These are phyloP conservation scores for Alosa sapidissima DNA, from an alignment of 2,797 vertebrate genomes.

Conservation along the genomic window DNA sequence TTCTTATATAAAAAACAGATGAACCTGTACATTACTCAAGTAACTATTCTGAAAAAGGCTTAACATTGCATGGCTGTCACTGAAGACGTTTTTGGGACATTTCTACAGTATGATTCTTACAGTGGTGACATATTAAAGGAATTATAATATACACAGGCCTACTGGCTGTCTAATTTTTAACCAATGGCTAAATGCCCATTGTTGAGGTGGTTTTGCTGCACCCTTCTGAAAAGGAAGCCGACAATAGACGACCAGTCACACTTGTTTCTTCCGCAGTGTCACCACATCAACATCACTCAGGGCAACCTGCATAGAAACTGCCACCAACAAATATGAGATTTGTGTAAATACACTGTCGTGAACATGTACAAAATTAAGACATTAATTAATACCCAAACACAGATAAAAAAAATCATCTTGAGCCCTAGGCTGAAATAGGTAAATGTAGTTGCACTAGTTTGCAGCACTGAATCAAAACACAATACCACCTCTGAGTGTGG, in stretches of 20 bases:
- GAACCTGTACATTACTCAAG: background rate
- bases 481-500: background rate
- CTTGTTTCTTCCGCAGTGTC: background rate
- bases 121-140: background rate
- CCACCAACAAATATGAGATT: constrained; percentile 15
- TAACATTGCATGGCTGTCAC: background rate
- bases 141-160: background rate
- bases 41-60: background rate
- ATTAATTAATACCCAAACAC: background rate
- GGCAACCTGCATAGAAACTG: constrained; percentile 11
- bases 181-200: background rate
- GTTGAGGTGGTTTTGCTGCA: background rate
- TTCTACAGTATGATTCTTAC: background rate
- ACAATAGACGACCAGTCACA: background rate
- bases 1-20: background rate
- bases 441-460: background rate
- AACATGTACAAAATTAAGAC: background rate
- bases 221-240: background rate
- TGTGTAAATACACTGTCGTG: background rate
- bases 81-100: background rate
- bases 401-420: background rate
- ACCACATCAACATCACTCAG: background rate
- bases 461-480: background rate
- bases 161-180: constrained; percentile 3
- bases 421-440: background rate